phyloP scores from a whole-genome alignment of 1,140 invertebrate species.

The Ostrea edulis region DNA sequence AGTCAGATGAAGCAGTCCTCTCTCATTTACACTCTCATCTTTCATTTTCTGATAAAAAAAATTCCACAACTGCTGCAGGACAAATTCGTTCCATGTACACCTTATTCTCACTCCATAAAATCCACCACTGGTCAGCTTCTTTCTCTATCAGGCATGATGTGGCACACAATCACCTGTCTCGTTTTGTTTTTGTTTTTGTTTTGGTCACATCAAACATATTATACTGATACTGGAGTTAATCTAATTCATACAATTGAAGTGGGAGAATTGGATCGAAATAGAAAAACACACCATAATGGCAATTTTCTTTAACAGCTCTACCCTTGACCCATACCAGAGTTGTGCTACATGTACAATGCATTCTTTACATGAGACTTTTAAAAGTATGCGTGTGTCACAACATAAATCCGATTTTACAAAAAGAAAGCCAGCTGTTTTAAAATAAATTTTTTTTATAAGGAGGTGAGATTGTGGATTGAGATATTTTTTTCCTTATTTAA shows the following conservation, averaged over 20 bases:
- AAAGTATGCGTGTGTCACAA: slow-evolving; percentile 32
- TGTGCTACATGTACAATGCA: slow-evolving; percentile 14
- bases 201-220: not conserved
- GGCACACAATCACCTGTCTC: not conserved
- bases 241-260: not conserved
- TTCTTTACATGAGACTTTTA: not conserved
- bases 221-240: not conserved
- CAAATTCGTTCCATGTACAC: too few relatives aligned
- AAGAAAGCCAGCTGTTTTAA: slow-evolving; percentile 8
- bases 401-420: not conserved
- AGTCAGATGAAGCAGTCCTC: too few relatives aligned
- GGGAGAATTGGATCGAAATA: not conserved
- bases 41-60: too few relatives aligned
- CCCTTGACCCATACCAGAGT: not conserved
- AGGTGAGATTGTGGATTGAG: not conserved
- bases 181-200: not conserved
- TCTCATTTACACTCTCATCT: too few relatives aligned
- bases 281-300: not conserved
- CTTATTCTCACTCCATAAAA: too few relatives aligned
- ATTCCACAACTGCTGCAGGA: too few relatives aligned
- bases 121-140: too few relatives aligned
- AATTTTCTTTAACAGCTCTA: not conserved
- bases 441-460: not conserved
- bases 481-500: not conserved
- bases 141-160: too few relatives aligned